These are phyloP conservation scores for Macroglossus sobrinus DNA, from an alignment of 2,113 vertebrate genomes.

Conservation along the genomic window DNA sequence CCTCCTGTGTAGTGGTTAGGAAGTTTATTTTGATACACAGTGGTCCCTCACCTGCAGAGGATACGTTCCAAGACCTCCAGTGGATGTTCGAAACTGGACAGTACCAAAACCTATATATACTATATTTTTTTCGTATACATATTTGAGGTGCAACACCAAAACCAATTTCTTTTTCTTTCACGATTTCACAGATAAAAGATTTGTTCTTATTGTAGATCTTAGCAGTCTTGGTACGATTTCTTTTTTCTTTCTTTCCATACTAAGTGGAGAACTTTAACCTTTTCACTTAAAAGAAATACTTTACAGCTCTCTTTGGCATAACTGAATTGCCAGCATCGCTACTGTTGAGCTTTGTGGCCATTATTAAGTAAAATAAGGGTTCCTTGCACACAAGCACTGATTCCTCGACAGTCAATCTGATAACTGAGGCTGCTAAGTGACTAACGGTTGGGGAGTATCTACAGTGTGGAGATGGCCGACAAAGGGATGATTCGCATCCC, in stretches of 20 bases:
- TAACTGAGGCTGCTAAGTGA: background rate
- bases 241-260: background rate
- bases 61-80: background rate
- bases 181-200: background rate
- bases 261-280: background rate
- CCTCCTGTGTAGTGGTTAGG: background rate
- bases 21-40: background rate
- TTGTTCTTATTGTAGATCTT: background rate
- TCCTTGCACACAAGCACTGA: background rate
- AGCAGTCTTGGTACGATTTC: no score
- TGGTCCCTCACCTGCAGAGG: no score
- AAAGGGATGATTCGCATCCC: background rate
- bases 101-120: background rate
- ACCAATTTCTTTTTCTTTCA: background rate
- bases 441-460: background rate
- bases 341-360: background rate
- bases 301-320: background rate
- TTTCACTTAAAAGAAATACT: background rate
- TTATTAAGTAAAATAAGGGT: background rate
- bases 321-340: background rate
- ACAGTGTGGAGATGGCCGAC: rapidly evolving
- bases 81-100: background rate
- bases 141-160: background rate
- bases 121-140: background rate
- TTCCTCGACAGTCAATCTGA: background rate